These are phyloP conservation scores for Pocillopora meandrina DNA, from an alignment of 92 coral and sea anemone genomes.

Conservation along the genomic window DNA sequence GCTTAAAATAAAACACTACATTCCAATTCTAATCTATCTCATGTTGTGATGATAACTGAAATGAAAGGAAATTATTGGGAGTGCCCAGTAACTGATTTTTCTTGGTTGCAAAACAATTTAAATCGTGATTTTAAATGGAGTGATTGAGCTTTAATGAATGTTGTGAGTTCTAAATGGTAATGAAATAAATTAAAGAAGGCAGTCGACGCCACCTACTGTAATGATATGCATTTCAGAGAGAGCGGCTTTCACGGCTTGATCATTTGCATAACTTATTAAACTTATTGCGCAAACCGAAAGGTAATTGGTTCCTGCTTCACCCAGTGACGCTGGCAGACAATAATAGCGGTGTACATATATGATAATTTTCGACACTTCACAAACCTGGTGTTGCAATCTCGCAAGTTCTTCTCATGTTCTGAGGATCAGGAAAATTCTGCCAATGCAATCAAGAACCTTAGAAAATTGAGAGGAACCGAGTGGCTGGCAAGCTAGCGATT, in stretches of 20 bases:
- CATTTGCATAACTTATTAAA: background rate
- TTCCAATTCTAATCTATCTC: too few relatives aligned
- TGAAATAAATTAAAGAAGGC: background rate
- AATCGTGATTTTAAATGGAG: too few relatives aligned
- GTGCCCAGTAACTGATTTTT: too few relatives aligned
- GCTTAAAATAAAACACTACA: too few relatives aligned
- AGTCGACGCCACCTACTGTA: background rate
- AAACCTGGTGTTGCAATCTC: constrained; percentile 8
- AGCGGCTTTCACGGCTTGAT: background rate
- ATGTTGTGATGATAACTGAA: too few relatives aligned
- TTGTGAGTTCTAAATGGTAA: too few relatives aligned
- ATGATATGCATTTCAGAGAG: background rate
- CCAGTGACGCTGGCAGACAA: background rate
- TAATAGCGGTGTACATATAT: background rate
- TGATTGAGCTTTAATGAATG: too few relatives aligned
- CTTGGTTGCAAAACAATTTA: too few relatives aligned
- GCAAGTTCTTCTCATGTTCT: background rate
- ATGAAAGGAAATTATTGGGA: too few relatives aligned
- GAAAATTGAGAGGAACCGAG: background rate
- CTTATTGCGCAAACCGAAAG: constrained; percentile 5
- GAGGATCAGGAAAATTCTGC: background rate
- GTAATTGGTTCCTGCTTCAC: constrained; percentile 6
- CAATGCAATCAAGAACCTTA: background rate
- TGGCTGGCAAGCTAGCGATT: background rate
- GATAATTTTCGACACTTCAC: background rate